phyloP scores from a whole-genome alignment of 2,797 vertebrate genomes.

The Acestrorhynchus altus region DNA sequence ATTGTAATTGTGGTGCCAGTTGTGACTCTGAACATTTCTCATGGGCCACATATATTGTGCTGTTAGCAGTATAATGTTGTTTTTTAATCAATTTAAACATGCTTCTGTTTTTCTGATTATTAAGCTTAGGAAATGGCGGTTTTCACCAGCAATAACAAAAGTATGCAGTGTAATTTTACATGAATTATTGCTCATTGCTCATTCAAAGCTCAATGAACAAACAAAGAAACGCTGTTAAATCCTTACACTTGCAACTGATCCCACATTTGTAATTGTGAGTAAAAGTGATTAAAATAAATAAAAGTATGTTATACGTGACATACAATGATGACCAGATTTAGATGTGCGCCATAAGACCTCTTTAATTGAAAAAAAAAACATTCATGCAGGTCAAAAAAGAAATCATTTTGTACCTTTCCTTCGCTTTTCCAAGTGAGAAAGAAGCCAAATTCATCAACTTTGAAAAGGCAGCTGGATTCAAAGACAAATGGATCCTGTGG shows the following conservation, averaged over 20 bases:
- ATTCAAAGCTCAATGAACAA: no score
- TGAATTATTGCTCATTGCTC: background rate
- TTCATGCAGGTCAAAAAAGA: background rate
- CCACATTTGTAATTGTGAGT: background rate
- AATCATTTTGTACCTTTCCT: constrained; percentile 90
- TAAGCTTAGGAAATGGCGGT: background rate
- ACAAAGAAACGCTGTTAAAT: no score
- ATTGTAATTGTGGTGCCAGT: constrained; percentile 9
- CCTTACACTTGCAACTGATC: background rate
- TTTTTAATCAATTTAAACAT: background rate
- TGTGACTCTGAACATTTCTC: constrained; percentile 1
- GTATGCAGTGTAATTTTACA: background rate
- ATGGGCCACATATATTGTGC: background rate
- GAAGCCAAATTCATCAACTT: constrained; percentile 95
- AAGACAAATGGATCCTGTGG: constrained; percentile 92
- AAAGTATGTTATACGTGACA: no score
- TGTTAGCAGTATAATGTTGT: background rate
- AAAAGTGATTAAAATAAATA: background rate
- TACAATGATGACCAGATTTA: no score
- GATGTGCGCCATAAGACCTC: background rate
- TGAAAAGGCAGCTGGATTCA: constrained; percentile 94
- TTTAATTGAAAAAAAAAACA: background rate
- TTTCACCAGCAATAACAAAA: background rate
- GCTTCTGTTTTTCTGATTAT: background rate
- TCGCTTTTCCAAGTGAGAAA: constrained; percentile 98